Base-by-base conservation (phyloP, 2,888 invertebrate genomes). In the Drosophila cyrtoloma region DNA sequence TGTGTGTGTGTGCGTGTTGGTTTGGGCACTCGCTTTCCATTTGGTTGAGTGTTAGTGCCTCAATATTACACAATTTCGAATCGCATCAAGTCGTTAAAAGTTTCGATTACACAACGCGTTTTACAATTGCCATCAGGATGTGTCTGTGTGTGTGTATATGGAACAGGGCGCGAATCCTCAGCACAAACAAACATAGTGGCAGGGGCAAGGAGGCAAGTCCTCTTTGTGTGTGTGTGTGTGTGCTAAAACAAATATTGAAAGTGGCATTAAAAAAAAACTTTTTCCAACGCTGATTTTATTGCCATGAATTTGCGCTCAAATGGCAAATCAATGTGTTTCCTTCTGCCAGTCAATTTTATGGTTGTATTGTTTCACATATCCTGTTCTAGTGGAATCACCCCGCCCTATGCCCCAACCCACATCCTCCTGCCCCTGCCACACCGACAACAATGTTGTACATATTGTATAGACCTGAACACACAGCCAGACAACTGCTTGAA, bases 11-110 rank as follows among this genome's bases (percentile, higher is more conserved):
- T 53, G 53, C 51, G 60, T 64, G 59, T 68, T 56, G 37, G 58
- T 62, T 51, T 66, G 68, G 30, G 63, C 44, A 60, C 42, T 72
- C 68, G 76, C 62, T 77, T 68, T 83, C 74, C 81, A 80, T 80
- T 84, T 79, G 87, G 70, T 56, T 86, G 90, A 78, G 86, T 90
- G 82, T 86, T 89, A 90, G 89, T 90, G 89, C 79, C 90, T 78
- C 75, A 75, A 88, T 83, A 86, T 86, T 90, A 86, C 86, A 86
- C 86, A 90, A 90, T 86, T 86, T 90, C 86, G 89, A 87, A 87
- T 87, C 90, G 90, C 88, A 87, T 87, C 86, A 87, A 91, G 91
- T 87, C 91, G 86, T 87, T 87, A 91, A 87, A 87, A 87, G 91
- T 89, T 89, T 91, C 88, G 91, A 87, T 91, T 91, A 91, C 90